Base-by-base conservation (phyloP, 2,113 vertebrate genomes). In the Heterocephalus glaber region DNA sequence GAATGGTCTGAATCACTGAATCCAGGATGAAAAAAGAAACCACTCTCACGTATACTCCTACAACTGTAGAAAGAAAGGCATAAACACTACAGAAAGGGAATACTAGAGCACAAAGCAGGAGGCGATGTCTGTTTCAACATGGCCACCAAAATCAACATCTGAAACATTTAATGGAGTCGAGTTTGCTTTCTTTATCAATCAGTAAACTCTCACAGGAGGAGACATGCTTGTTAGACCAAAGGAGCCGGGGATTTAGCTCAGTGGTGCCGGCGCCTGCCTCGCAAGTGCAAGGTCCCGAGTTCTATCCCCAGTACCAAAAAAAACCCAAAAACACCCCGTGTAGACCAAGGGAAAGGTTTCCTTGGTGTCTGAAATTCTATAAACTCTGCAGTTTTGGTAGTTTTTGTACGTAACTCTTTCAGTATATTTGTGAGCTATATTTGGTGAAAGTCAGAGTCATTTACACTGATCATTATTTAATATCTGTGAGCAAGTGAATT, bases 1-100 rank as follows among this genome's bases (percentile, higher is more conserved):
- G 86, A 28, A 35, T 91, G 92, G 56, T 84, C 26, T 2, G 61
- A 94, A 80, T 96, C 33, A 61, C 26, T 33, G 47, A 60, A 96
- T 95, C 94, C 81, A 96, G 54, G 33, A 24, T 17, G 12, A 28
- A 49, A 93, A 91, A 77, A 16, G n/a, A 95, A 95, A 56, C 93
- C 52, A 14, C 81, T 28, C 89, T 66, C 16, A 49, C 76, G 44
- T 81, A 61, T 44, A 13, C 94, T 90, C 84, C 81, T 93, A 70
- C 85, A 80, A 3, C 89, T 54, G 0, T 33, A 30, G 44, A 77
- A 47, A 17, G 13, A 77, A 30, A 49, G 28, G 44, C 47, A 7
- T 28, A 17, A 77, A 11, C 14, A n/a, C 30, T 19, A 38, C 16
- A 58, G 58, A 13, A 94, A 70, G 38, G 76, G 33, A 88, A 5